Evolutionary conservation across 2,888 invertebrate species (phyloP), one percentile per base, ranked within the genome.

Genomic region (Blera fallax): DNA sequence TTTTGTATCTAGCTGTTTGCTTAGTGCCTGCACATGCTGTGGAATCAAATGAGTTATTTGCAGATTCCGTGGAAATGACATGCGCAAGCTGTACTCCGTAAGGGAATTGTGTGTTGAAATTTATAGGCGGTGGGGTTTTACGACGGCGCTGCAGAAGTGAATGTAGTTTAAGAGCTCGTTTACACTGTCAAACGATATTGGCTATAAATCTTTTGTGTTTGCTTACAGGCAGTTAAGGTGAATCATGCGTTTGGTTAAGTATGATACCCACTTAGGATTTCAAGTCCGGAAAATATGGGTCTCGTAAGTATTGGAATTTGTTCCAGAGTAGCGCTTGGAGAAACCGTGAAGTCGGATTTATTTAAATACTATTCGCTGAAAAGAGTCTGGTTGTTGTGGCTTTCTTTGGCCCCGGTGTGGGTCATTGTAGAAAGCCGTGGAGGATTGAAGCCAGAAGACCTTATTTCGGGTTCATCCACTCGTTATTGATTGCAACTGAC

Each of bases 131-230:
- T n/a, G n/a, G n/a, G n/a, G n/a, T 24, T 24, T 24, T 24, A 24
- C 24, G 24, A 24, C 24, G 2, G 2, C 4, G 21, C 3, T 10
- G 10, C 2, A 10, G 18, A 1, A 48, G 8, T 40, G 5, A 4
- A 40, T 7, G 37, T 3, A 1, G 16, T n/a, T 52, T 52, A n/a
- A n/a, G n/a, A n/a, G 32, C 21, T 37, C 18, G 21, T 58, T n/a
- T 11, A 11, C 1, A n/a, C 37, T 58, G 37, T 40, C 24, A 37
- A 58, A 58, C 21, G 21, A 3, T 58, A 37, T 37, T 58, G 58
- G 37, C 37, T n/a, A 58, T 58, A 58, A 58, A 58, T 58, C 34
- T 37, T 37, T 37, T 50, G n/a, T 24, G 16, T 58, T 58, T 58
- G 37, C 4, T 21, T 56, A 32, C 16, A 32, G 29, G 18, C 18